A percentile compares a stretch with the other conserved stretches of the same genome.
phyloP scores from a whole-genome alignment of 92 coral and sea anemone species.

The Diadumene lineata region DNA sequence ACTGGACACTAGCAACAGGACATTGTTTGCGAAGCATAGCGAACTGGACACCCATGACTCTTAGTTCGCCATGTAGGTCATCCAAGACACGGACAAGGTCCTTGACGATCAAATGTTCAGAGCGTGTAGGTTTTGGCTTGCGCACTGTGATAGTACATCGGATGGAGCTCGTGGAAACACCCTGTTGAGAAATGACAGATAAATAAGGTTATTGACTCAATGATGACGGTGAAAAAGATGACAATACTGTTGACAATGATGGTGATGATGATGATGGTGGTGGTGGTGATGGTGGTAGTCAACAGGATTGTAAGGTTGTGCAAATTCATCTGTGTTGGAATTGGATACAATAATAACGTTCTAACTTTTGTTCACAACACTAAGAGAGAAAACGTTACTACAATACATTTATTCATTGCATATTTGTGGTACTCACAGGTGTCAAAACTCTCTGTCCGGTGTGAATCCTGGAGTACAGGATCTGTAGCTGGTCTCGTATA shows the following conservation, averaged over 20 bases:
- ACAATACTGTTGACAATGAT: not conserved
- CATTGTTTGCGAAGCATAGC: not conserved
- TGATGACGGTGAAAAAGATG: not conserved
- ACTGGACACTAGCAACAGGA: not conserved
- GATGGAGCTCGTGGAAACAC: not conserved
- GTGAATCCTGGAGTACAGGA: not conserved
- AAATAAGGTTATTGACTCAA: not conserved
- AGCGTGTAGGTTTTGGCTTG: not conserved
- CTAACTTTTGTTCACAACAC: too few relatives aligned
- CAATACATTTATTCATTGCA: too few relatives aligned
- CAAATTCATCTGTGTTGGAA: too few relatives aligned
- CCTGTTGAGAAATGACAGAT: not conserved
- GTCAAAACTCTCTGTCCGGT: not conserved
- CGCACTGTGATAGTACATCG: not conserved
- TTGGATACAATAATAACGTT: too few relatives aligned
- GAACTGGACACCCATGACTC: not conserved
- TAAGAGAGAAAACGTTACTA: too few relatives aligned
- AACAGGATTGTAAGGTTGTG: too few relatives aligned
- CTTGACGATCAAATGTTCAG: not conserved
- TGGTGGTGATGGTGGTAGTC: too few relatives aligned
- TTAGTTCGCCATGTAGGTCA: not conserved
- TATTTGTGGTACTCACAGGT: conserved; percentile 11
- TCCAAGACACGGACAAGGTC: not conserved
- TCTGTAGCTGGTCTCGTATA: not conserved
- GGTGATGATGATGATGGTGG: not conserved